Percentiles rank a stretch among this genome's conserved stretches.
These are phyloP conservation scores for Campoplex capitator DNA, from an alignment of 2,888 invertebrate genomes.

Conservation along the genomic window DNA sequence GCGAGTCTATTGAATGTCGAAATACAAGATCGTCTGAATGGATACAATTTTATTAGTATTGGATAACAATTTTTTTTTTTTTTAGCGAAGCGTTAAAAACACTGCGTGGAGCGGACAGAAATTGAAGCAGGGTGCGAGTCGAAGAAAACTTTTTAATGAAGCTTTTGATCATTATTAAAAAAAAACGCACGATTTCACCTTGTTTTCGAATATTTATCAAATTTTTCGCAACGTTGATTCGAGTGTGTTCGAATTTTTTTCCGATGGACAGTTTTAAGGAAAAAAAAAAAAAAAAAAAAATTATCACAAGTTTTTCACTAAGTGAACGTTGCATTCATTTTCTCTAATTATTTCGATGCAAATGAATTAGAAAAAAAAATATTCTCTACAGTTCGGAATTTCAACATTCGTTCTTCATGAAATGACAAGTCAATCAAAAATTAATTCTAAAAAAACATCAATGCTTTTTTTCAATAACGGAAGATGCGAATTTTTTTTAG, in stretches of 20 bases:
- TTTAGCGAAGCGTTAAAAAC: constrained; percentile 40
- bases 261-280: neutral
- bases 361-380: neutral
- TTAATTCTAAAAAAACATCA: neutral
- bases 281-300: neutral
- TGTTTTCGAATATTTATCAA: neutral
- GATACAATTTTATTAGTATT: constrained; percentile 78
- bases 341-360: neutral
- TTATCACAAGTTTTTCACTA: neutral
- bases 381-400: neutral
- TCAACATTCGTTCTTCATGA: neutral
- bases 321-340: neutral
- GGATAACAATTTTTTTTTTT: constrained; percentile 77
- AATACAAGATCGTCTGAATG: constrained; percentile 50
- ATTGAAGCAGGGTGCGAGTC: constrained; percentile 24
- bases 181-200: neutral
- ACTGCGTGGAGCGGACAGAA: constrained; percentile 40
- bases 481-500: neutral
- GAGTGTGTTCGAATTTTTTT: neutral
- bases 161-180: neutral
- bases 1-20: constrained; percentile 21
- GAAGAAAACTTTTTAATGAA: neutral
- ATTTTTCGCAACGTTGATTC: neutral
- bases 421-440: neutral
- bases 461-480: neutral